phyloP scores from a whole-genome alignment of 2,888 invertebrate genomes.

The Cephalotes varians region DNA sequence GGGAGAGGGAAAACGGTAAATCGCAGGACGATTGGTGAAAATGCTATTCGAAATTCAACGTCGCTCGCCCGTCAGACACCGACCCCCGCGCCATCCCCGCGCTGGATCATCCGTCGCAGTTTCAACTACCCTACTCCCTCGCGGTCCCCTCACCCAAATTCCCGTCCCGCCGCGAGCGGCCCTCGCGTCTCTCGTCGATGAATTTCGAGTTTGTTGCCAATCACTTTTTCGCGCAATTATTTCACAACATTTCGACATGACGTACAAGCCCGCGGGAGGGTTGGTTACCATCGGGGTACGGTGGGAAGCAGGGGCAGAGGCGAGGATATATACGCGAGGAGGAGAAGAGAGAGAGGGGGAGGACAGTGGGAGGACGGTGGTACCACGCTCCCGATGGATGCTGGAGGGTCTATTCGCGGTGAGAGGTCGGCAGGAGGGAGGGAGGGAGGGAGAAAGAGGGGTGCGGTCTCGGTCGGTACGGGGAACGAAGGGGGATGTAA shows the following conservation, averaged over 20 bases:
- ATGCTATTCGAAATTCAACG: conserved; percentile 78
- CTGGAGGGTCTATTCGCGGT: conserved; percentile 70
- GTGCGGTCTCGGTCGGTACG: conserved; percentile 47
- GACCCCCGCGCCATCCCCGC: conserved; percentile 39
- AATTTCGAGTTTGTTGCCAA: conserved; percentile 82
- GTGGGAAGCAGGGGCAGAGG: conserved; percentile 1
- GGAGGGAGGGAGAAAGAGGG: conserved; percentile 59
- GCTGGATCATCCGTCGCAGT: conserved; percentile 53
- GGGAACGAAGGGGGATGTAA: conserved; percentile 77
- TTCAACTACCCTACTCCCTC: conserved; percentile 21
- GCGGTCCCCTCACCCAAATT: conserved; percentile 40
- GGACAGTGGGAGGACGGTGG: conserved; percentile 56
- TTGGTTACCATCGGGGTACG: conserved; percentile 39
- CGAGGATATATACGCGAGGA: conserved; percentile 25
- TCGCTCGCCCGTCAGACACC: conserved; percentile 76
- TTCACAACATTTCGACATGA: conserved; percentile 84
- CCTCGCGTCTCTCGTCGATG: conserved; percentile 73
- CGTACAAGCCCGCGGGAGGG: conserved; percentile 77
- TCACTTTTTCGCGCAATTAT: conserved; percentile 85
- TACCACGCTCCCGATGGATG: conserved; percentile 57
- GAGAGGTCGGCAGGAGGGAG: conserved; percentile 64
- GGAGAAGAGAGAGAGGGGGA: conserved; percentile 9
- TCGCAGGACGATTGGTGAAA: conserved; percentile 76
- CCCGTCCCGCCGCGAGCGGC: conserved; percentile 54
- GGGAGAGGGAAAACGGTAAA: conserved; percentile 64